Percentiles rank a stretch among this genome's conserved stretches.
Conservation (phyloP, 2,797 vertebrate genomes). For the Xerus rutilus region DNA sequence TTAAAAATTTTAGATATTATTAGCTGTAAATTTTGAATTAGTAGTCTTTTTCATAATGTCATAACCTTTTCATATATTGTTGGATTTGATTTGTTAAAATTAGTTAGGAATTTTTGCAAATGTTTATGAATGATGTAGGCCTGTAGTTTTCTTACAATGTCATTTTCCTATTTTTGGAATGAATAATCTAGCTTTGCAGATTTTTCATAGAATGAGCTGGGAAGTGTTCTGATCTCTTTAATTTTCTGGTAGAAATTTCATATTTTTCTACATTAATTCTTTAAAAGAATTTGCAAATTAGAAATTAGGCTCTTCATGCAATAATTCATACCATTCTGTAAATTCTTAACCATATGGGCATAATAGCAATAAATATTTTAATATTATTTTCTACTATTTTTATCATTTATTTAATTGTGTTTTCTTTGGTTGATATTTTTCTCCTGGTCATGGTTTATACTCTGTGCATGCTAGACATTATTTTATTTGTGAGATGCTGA, state of each 20-base stretch:
- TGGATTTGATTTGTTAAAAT: background rate
- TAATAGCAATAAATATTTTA: background rate
- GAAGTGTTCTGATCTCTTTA: background rate
- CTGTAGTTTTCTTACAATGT: background rate
- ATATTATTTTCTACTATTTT: background rate
- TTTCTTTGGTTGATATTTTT: background rate
- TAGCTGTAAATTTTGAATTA: background rate
- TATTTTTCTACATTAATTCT: constrained; percentile 13
- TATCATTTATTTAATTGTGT: background rate
- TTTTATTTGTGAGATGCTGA: background rate
- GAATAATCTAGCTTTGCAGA: background rate
- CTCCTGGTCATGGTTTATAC: background rate
- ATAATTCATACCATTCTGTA: background rate
- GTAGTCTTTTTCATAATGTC: background rate
- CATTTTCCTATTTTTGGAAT: background rate
- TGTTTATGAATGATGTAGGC: background rate
- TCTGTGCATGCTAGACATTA: background rate
- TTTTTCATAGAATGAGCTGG: background rate
- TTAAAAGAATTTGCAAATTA: background rate
- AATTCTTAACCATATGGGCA: background rate
- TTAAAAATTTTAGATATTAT: background rate
- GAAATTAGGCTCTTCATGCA: background rate
- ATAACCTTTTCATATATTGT: background rate
- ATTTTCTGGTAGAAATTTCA: background rate
- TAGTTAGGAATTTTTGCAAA: background rate